A percentile compares a stretch with the other conserved stretches of the same genome.
Evolutionary conservation across 2,888 invertebrate species (phyloP).

Genomic region (Caenorhabditis imperialis): DNA sequence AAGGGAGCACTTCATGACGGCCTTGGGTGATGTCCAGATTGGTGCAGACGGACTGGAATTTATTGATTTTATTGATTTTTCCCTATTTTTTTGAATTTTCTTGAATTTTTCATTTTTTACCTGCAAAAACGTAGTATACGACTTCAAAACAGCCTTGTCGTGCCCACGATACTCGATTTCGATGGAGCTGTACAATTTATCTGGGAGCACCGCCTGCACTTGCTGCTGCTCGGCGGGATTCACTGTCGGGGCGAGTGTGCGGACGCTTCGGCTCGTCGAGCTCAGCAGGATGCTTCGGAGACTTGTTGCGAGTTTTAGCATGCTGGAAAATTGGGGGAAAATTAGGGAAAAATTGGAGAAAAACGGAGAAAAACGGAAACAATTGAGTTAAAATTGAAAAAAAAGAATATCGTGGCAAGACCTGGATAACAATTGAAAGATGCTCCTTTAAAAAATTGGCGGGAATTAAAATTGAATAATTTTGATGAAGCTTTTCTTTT

Average conservation of each 20-base stretch:
- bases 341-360: slow-evolving; percentile 1
- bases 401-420: too few relatives aligned
- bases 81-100: too few relatives aligned
- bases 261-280: slow-evolving; percentile 23
- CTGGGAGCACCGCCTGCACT: slow-evolving; percentile 47
- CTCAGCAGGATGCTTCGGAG: slow-evolving; percentile 11
- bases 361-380: background rate
- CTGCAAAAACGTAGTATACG: slow-evolving; percentile 74
- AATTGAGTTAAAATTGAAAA: too few relatives aligned
- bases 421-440: too few relatives aligned
- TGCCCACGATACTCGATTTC: slow-evolving; percentile 75
- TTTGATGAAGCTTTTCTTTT: too few relatives aligned
- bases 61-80: background rate
- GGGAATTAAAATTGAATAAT: too few relatives aligned
- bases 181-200: slow-evolving; percentile 60
- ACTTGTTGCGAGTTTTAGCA: slow-evolving; percentile 30
- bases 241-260: slow-evolving; percentile 45
- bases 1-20: slow-evolving; percentile 66
- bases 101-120: slow-evolving; percentile 46
- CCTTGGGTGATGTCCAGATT: slow-evolving; percentile 65
- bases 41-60: slow-evolving; percentile 67
- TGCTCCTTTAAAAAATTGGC: too few relatives aligned
- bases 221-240: slow-evolving; percentile 52
- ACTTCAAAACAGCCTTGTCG: slow-evolving; percentile 73
- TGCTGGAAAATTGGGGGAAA: slow-evolving; percentile 11